These are phyloP conservation scores for Crocidura indochinensis DNA, from an alignment of 2,797 vertebrate species.

Conservation along the genomic window DNA sequence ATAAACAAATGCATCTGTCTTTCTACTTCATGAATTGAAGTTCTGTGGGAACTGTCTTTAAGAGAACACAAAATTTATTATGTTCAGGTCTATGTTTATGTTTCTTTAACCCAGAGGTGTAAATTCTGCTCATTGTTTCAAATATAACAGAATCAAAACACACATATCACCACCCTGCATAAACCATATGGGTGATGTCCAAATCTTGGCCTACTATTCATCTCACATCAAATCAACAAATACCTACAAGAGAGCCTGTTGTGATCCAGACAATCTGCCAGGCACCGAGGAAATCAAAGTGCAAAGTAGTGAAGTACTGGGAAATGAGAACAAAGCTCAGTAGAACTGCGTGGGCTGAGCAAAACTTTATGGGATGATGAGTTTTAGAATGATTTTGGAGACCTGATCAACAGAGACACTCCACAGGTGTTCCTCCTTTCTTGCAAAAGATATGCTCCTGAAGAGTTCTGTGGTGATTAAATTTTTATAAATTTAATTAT, in stretches of 20 bases:
- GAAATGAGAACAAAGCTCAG: conserved; percentile 56
- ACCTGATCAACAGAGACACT: background rate
- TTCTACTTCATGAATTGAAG: conserved; percentile 54
- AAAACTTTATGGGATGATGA: conserved; percentile 60
- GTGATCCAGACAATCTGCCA: conserved; percentile 64
- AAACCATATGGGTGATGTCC: conserved; percentile 68
- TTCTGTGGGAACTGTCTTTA: conserved; percentile 69
- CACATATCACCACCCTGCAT: conserved; percentile 54
- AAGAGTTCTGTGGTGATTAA: conserved; percentile 83
- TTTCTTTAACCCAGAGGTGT: conserved; percentile 62
- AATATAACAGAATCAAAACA: conserved; percentile 61
- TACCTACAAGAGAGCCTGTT: conserved; percentile 65
- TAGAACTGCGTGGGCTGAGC: conserved; percentile 59
- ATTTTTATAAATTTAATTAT: conserved; percentile 87
- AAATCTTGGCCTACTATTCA: conserved; percentile 59
- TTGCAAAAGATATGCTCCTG: conserved; percentile 81
- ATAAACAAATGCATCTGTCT: conserved; percentile 69
- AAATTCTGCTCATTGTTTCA: conserved; percentile 67
- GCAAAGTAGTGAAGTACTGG: conserved; percentile 60
- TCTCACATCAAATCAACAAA: conserved; percentile 74
- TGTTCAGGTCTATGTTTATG: conserved; percentile 55
- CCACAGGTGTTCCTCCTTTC: conserved; percentile 80
- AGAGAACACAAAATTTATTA: conserved; percentile 74
- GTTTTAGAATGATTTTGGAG: conserved; percentile 63
- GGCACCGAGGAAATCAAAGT: conserved; percentile 65